Evolutionary conservation across 1,140 invertebrate species (phyloP), one percentile per base, ranked within the genome.

Genomic region (Magallana angulata): DNA sequence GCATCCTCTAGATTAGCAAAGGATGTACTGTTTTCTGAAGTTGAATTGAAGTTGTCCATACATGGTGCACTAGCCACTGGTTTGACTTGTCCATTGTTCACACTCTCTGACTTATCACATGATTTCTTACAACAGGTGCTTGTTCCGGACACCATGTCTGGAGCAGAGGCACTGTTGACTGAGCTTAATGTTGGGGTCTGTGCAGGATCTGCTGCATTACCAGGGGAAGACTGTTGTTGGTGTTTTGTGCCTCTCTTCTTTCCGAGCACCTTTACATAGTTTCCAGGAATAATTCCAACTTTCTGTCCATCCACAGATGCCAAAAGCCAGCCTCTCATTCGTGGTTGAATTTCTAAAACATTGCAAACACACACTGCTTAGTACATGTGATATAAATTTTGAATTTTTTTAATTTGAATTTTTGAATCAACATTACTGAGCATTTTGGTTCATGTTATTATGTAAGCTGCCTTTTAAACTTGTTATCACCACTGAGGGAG

Each of bases 201-300:
- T 57, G 56, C 16, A n/a, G 71, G 71, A 24, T 7, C 71, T 14
- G 14, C 9, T 14, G n/a, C 1, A 57, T n/a, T 57, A 57, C 14
- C 14, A 14, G 48, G 48, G 56, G 18, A 36, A n/a, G 81, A 57
- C 48, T 58, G 56, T 87, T 30, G 57, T 76, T 76, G 76, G 16
- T 68, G 24, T 84, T 86, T 92, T 16, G 85, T 90, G 18, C 93
- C 94, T 81, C 90, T 88, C 82, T 91, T 89, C 87, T 94, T 94
- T 6, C 94, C 94, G 3, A 94, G 87, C 16, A 95, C 87, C 93
- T 96, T 96, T 0, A 98, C 96, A 94, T 98, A 98, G 93, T 97
- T 97, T 0, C 96, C 96, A 4, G 98, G 98, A 80, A 98, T 96
- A 0, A 98, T 94, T 4, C 97, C 98, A 2, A 96, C 95, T 57